phyloP scores from a whole-genome alignment of 2,113 vertebrate genomes.

The Istiophorus platypterus region DNA sequence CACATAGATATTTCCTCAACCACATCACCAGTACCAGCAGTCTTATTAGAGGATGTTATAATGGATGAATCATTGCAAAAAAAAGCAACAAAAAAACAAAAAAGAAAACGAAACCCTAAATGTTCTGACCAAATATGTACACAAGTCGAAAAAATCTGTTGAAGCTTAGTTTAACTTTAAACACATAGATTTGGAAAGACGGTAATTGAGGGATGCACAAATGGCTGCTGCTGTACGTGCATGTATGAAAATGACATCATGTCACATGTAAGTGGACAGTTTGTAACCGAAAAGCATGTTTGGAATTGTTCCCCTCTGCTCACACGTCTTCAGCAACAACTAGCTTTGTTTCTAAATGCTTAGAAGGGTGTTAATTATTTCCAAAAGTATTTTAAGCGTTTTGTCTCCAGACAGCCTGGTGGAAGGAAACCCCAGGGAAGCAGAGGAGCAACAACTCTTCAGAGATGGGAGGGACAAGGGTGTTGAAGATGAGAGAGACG shows the following conservation, averaged over 20 bases:
- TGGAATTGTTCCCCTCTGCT: background rate
- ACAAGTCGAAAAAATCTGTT: background rate
- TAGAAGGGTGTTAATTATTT: constrained; percentile 58
- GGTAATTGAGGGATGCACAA: background rate
- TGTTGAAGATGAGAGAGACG: constrained; percentile 20
- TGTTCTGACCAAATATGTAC: background rate
- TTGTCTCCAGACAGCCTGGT: constrained; percentile 24
- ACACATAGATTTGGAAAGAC: background rate
- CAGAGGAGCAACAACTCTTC: constrained; percentile 26
- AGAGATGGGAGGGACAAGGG: background rate
- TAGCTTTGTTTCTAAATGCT: constrained; percentile 23
- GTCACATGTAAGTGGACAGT: background rate
- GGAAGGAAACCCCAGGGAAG: constrained; percentile 42
- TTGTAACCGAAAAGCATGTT: background rate
- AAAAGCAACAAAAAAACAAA: too few relatives aligned
- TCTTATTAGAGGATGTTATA: too few relatives aligned
- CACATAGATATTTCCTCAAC: background rate
- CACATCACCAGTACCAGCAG: background rate
- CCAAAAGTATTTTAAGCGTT: constrained; percentile 54
- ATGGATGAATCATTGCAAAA: too few relatives aligned
- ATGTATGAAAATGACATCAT: background rate
- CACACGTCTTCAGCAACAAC: background rate
- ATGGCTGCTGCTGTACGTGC: background rate
- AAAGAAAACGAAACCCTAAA: too few relatives aligned
- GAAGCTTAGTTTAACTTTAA: background rate